Conservation (phyloP, 2,113 vertebrate genomes). For the Spea bombifrons region DNA sequence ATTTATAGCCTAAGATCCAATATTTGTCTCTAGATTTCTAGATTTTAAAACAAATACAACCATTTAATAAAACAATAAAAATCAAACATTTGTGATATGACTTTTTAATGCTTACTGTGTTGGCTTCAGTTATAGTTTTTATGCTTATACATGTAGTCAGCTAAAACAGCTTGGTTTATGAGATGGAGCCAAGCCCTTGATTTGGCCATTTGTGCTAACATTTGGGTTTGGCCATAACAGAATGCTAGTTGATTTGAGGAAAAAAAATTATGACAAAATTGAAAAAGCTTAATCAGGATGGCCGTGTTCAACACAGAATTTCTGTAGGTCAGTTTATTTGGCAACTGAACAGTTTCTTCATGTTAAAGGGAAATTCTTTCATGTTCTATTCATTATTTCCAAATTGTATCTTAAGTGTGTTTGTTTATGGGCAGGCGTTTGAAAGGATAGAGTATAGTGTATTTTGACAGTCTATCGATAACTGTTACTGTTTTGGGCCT, state of each 20-base stretch:
- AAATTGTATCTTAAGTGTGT: not conserved
- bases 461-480: too few species aligned
- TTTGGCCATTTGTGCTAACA: constrained; percentile 29
- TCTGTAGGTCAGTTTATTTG: not conserved
- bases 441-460: not conserved
- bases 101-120: constrained; percentile 21
- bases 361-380: not conserved
- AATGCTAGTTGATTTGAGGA: constrained; percentile 12
- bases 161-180: constrained; percentile 36
- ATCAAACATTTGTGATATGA: constrained; percentile 9
- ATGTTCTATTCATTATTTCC: not conserved
- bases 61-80: constrained; percentile 11
- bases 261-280: constrained; percentile 15
- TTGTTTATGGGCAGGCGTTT: not conserved
- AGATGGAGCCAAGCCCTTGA: constrained; percentile 13
- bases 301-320: constrained; percentile 1
- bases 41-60: not conserved
- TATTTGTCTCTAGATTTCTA: not conserved
- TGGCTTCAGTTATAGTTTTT: constrained; percentile 25
- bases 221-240: constrained; percentile 39
- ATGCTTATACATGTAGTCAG: constrained; percentile 29
- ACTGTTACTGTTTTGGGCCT: too few species aligned
- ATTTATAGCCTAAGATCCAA: too few species aligned
- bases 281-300: constrained; percentile 5
- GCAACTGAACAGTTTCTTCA: not conserved